Evolutionary conservation across 2,888 invertebrate species (phyloP).

Genomic region (Idaea straminata): DNA sequence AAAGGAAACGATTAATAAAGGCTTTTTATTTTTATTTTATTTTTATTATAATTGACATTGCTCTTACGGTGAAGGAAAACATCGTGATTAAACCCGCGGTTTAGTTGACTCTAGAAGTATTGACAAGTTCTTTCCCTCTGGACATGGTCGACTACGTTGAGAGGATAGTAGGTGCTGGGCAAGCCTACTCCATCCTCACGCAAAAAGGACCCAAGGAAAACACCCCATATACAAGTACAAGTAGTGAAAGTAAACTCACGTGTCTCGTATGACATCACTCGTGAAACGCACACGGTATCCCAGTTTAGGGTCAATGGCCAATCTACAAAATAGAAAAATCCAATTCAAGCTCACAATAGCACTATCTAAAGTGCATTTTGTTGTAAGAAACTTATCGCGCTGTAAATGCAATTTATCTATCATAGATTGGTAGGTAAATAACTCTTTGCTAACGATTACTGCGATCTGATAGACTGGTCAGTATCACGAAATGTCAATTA

Average conservation of each 20-base stretch:
- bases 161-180: too few relatives aligned
- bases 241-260: constrained; percentile 60
- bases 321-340: constrained; percentile 78
- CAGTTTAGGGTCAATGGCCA: constrained; percentile 78
- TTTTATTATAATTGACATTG: too few relatives aligned
- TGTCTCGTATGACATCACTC: constrained; percentile 76
- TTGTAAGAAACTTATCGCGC: background rate
- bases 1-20: too few relatives aligned
- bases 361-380: constrained; percentile 20
- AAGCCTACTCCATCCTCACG: too few relatives aligned
- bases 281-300: constrained; percentile 77
- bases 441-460: background rate
- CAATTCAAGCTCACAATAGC: constrained; percentile 47
- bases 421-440: background rate
- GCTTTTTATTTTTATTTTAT: too few relatives aligned
- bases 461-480: background rate
- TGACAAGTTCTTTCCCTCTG: too few relatives aligned
- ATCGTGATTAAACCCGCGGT: too few relatives aligned
- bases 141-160: too few relatives aligned
- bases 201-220: too few relatives aligned
- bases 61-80: too few relatives aligned
- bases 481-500: background rate
- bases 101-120: too few relatives aligned
- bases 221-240: too few relatives aligned
- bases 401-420: background rate